Percentiles rank a stretch among this genome's conserved stretches.
These are phyloP conservation scores for Pseudochaenichthys georgianus DNA, from an alignment of 2,797 vertebrate species.

Conservation along the genomic window DNA sequence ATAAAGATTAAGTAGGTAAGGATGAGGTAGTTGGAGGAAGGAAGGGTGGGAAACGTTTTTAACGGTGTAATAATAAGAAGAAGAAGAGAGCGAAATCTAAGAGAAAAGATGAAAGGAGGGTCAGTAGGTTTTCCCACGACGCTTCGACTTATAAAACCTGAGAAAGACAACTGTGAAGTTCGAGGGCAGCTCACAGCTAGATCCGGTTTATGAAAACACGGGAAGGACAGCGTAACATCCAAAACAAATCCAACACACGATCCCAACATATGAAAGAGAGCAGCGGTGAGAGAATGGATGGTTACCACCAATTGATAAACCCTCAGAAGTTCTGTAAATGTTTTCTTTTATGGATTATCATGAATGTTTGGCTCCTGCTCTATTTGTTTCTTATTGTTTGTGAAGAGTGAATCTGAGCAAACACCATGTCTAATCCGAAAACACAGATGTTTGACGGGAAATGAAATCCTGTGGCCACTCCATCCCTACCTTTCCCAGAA, in stretches of 20 bases:
- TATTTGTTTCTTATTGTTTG: conserved; percentile 68
- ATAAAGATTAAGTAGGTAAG: conserved; percentile 40
- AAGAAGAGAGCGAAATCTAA: conserved; percentile 34
- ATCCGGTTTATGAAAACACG: conserved; percentile 74
- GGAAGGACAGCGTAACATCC: conserved; percentile 65
- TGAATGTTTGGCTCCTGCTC: conserved; percentile 44
- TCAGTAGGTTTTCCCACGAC: conserved; percentile 50
- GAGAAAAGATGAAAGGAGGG: conserved; percentile 51
- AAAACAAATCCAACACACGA: conserved; percentile 72
- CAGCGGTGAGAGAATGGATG: conserved; percentile 16
- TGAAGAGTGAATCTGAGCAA: conserved; percentile 54
- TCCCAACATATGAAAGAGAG: conserved; percentile 33
- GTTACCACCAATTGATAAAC: conserved; percentile 38
- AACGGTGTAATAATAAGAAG: conserved; percentile 51
- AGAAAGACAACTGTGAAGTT: conserved; percentile 61
- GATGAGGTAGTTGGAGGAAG: conserved; percentile 51
- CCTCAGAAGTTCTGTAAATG: conserved; percentile 48
- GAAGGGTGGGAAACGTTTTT: conserved; percentile 42
- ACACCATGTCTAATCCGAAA: conserved; percentile 62
- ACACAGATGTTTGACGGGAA: conserved; percentile 73
- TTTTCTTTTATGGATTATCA: conserved; percentile 53
- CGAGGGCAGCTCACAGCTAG: conserved; percentile 65
- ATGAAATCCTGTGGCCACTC: conserved; percentile 65
- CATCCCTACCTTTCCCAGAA: conserved; percentile 72
- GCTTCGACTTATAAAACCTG: conserved; percentile 47